Conservation (phyloP, 2,888 invertebrate genomes). For the Sabatieria punctata region DNA sequence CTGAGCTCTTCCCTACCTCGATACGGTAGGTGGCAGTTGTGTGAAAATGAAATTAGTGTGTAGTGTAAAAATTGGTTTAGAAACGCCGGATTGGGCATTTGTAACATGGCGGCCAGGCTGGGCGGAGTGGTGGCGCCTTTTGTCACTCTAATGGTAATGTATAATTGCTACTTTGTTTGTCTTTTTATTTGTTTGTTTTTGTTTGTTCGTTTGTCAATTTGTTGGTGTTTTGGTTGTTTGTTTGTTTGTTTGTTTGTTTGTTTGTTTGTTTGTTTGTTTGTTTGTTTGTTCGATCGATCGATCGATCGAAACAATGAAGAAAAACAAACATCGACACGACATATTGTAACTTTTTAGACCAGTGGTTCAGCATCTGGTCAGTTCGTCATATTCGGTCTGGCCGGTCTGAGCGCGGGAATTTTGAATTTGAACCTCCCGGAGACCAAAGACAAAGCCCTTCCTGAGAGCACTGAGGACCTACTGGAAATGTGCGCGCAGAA, state of each 20-base stretch:
- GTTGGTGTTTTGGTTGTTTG: too few relatives aligned
- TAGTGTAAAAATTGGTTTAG: constrained; percentile 5
- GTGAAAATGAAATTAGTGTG: too few relatives aligned
- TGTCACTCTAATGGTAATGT: constrained; percentile 1
- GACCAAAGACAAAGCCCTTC: constrained; percentile 6
- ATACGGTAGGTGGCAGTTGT: not conserved
- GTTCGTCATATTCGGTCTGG: constrained; percentile 3
- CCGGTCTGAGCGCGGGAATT: constrained; percentile 2
- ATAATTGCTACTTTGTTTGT: too few relatives aligned
- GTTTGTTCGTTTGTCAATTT: too few relatives aligned
- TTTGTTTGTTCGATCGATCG: too few relatives aligned
- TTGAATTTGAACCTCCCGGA: constrained; percentile 8
- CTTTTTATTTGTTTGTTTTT: too few relatives aligned
- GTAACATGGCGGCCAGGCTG: constrained; percentile 8
- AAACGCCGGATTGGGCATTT: constrained; percentile 8
- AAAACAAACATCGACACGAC: too few relatives aligned
- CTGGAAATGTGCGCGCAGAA: too few relatives aligned
- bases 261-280: too few relatives aligned
- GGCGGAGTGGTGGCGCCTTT: constrained; percentile 9
- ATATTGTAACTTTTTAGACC: too few relatives aligned
- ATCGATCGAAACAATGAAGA: too few relatives aligned
- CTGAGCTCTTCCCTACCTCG: constrained; percentile 9
- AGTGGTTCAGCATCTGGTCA: not conserved
- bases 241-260: too few relatives aligned
- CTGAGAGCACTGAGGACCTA: constrained; percentile 1